Conservation (phyloP, 2,113 vertebrate species). For the Pelodiscus sinensis region DNA sequence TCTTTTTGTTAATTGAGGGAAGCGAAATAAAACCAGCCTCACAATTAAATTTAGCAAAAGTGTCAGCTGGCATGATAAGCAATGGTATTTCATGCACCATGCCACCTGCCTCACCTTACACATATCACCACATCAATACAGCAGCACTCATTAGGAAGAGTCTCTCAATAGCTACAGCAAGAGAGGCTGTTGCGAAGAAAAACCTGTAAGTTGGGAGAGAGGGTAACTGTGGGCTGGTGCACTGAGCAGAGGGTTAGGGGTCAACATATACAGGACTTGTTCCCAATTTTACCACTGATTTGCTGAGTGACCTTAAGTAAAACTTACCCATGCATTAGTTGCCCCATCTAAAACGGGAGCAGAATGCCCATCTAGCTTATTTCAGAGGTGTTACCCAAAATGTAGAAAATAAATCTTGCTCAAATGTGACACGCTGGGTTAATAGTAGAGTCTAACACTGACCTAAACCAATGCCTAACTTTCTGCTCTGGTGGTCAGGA, state of each 20-base stretch:
- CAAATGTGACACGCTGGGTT: neutral
- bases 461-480: neutral
- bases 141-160: neutral
- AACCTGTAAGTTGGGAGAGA: accelerated
- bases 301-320: neutral
- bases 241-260: neutral
- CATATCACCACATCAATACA: no score
- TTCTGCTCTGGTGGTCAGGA: neutral
- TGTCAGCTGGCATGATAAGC: neutral
- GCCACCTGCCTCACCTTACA: neutral
- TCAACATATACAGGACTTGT: neutral
- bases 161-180: neutral
- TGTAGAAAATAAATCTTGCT: neutral
- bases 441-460: neutral
- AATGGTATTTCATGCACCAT: neutral
- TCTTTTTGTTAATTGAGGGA: neutral
- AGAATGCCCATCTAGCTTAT: neutral
- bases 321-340: neutral
- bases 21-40: neutral
- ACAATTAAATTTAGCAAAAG: neutral
- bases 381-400: neutral
- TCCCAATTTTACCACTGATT: neutral
- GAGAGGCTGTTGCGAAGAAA: neutral
- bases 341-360: neutral
- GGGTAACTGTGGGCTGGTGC: neutral